Evolutionary conservation across 2,888 invertebrate genomes (phyloP), one percentile per base, ranked within the genome.

Genomic region (Drosophila helvetica): DNA sequence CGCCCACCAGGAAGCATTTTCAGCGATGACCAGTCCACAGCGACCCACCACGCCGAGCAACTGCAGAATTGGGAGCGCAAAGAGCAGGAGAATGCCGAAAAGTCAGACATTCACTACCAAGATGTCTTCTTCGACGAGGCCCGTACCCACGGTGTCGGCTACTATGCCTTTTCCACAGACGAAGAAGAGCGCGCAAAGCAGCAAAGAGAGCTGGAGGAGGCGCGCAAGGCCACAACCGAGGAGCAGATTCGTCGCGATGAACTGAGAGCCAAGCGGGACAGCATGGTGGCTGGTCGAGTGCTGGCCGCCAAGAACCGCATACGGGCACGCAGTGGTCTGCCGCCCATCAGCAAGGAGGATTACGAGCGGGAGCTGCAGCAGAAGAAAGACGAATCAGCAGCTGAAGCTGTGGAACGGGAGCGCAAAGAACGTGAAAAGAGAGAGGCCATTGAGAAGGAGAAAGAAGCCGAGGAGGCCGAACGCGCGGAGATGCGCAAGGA

Each of bases 81-180:
- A 86, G 97, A 96, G 88, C 94, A 93, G 53, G 95, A 95, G 86
- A 92, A 97, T 57, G 90, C 94, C 0, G 93, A 95, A 4, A 96
- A 97, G 91, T 93, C 94, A 67, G 94, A 96, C 92, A 94, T 97
- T 56, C 98, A 98, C 92, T 99, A 99, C 90, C 96, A 98, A 92
- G 98, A 98, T 93, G 93, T 99, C 57, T 93, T 97, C 63, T 98
- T 96, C 92, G 96, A 97, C 92, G 98, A 99, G 94, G 97, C 98
- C 0, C 94, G 98, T 71, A 94, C 95, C 12, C 98, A 98, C 90
- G 99, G 98, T 88, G 97, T 97, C 18, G 97, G 97, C 6, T 99
- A 97, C 92, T 98, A 96, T 92, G 94, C 95, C 22, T 98, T 99
- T 91, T 97, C 98, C 15, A 96, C 96, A 50, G 96, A 98, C 83